Percentiles rank a stretch among this genome's conserved stretches.
phyloP scores from a whole-genome alignment of 2,888 invertebrate genomes.

The Lasioglossum zephyrum region DNA sequence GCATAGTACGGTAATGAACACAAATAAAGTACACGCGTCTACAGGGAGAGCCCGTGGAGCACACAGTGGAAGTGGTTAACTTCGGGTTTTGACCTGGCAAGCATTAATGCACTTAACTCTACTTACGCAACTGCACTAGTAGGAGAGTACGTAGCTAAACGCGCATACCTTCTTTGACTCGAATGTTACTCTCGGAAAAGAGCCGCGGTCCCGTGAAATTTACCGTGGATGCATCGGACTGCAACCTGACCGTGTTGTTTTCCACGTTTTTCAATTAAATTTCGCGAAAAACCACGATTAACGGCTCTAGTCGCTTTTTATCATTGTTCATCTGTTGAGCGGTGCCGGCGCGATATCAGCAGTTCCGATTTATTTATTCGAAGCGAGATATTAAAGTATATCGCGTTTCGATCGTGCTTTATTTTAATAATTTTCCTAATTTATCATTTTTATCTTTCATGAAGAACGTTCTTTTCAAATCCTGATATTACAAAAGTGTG shows the following conservation, averaged over 20 bases:
- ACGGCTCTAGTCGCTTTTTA: neutral
- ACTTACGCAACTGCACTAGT: conserved; percentile 4
- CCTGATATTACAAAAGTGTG: too few relatives aligned
- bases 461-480: too few relatives aligned
- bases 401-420: too few relatives aligned
- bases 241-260: neutral
- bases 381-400: neutral
- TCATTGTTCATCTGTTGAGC: neutral
- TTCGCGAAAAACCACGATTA: neutral
- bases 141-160: conserved; percentile 6
- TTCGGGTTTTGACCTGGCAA: conserved; percentile 19
- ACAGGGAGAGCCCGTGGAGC: neutral
- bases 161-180: conserved; percentile 6
- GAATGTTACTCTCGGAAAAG: neutral
- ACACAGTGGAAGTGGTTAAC: conserved; percentile 1
- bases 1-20: conserved; percentile 9
- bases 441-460: too few relatives aligned
- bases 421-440: too few relatives aligned
- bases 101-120: conserved; percentile 18
- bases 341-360: neutral
- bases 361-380: neutral
- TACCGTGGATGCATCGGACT: neutral
- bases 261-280: neutral
- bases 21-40: conserved; percentile 12
- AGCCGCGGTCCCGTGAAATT: neutral